These are phyloP conservation scores for Idris sp. DNA, from an alignment of 1,140 invertebrate genomes.

Conservation along the genomic window DNA sequence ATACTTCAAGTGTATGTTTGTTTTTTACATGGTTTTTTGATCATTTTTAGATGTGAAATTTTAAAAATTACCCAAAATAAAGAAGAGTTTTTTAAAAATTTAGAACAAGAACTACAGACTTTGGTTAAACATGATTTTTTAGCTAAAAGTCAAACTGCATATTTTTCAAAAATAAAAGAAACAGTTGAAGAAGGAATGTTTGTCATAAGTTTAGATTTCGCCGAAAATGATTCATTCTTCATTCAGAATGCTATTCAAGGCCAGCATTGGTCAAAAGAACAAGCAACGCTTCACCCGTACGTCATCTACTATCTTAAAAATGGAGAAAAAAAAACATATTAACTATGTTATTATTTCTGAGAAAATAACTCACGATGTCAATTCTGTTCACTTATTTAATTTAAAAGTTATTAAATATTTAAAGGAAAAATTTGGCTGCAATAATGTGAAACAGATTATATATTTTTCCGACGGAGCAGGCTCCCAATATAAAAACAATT, in stretches of 20 bases:
- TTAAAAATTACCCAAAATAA: conserved; percentile 6
- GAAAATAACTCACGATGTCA: conserved; percentile 9
- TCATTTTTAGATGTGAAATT: conserved; percentile 5
- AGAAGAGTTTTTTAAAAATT: conserved; percentile 14
- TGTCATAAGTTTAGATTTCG: conserved; percentile 20
- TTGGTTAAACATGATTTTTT: conserved; percentile 15
- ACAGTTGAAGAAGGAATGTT: conserved; percentile 6
- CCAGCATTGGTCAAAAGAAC: conserved; percentile 61
- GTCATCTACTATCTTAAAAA: conserved; percentile 39
- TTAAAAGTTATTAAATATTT: conserved; percentile 14
- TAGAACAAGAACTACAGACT: not conserved
- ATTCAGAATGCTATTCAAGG: conserved; percentile 20
- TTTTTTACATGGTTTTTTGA: no score
- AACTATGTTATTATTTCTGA: conserved; percentile 33
- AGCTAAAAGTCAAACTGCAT: conserved; percentile 9
- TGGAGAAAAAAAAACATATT: conserved; percentile 10
- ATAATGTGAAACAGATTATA: conserved; percentile 18
- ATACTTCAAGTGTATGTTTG: no score
- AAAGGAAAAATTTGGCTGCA: conserved; percentile 8
- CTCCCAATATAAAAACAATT: conserved; percentile 61
- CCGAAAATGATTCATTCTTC: conserved; percentile 8
- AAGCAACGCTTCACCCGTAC: conserved; percentile 64
- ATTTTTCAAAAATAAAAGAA: conserved; percentile 22
- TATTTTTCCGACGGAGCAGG: conserved; percentile 19
- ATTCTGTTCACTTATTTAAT: conserved; percentile 21